phyloP scores from a whole-genome alignment of 2,797 vertebrate species.

The Brachyalestes nurse region DNA sequence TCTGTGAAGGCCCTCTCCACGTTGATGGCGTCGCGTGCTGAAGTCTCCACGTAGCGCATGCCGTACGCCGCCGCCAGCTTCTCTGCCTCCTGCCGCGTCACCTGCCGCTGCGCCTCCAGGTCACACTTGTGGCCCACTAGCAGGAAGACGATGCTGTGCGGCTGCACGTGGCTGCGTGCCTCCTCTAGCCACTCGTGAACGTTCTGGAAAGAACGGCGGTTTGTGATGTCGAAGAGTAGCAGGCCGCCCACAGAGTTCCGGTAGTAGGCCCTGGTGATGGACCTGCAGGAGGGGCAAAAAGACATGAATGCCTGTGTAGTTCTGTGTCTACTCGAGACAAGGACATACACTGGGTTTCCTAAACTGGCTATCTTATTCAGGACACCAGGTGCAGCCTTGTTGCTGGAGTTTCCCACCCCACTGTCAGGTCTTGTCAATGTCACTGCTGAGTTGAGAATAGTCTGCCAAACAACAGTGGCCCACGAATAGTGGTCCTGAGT shows the following conservation, averaged over 20 bases:
- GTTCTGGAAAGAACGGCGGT: slow-evolving; percentile 97
- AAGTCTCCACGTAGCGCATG: slow-evolving; percentile 98
- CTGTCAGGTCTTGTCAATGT: no score
- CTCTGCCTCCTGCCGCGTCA: slow-evolving; percentile 93
- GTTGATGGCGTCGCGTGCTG: slow-evolving; percentile 95
- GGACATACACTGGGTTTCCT: neutral
- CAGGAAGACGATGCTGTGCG: slow-evolving; percentile 96
- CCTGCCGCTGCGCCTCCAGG: slow-evolving; percentile 93
- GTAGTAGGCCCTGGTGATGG: slow-evolving; percentile 98
- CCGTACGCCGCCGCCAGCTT: slow-evolving; percentile 92
- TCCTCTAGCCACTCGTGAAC: slow-evolving; percentile 98
- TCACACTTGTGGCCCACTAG: slow-evolving; percentile 98
- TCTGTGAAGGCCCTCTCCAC: slow-evolving; percentile 99
- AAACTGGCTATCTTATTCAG: no score
- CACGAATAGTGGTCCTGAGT: no score
- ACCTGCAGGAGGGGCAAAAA: slow-evolving; percentile 73
- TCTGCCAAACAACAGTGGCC: no score
- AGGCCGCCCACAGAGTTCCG: slow-evolving; percentile 98
- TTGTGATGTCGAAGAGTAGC: slow-evolving; percentile 97
- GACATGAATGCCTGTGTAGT: neutral
- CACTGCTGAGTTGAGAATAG: no score
- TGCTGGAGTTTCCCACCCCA: no score
- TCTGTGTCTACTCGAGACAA: neutral
- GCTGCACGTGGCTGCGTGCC: slow-evolving; percentile 95
- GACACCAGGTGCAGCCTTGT: no score